A percentile compares a stretch with the other conserved stretches of the same genome.
Evolutionary conservation across 2,888 invertebrate species (phyloP).

Genomic region (Meiosimyza decipiens): DNA sequence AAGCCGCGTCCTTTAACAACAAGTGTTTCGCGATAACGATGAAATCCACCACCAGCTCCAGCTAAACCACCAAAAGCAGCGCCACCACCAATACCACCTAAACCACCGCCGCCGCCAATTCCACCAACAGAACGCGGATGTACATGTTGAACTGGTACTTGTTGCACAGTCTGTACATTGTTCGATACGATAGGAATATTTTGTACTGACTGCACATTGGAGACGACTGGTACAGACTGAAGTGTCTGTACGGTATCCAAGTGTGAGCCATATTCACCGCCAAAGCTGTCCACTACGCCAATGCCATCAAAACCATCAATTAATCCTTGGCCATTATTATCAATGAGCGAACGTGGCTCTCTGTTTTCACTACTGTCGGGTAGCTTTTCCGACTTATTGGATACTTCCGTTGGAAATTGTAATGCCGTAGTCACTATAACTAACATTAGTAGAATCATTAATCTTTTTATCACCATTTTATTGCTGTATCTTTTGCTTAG

Average conservation of each 20-base stretch:
- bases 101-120: constrained; percentile 16
- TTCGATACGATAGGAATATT: constrained; percentile 48
- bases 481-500: not conserved
- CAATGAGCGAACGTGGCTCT: constrained; percentile 28
- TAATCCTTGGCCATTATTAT: constrained; percentile 32
- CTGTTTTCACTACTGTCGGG: not conserved
- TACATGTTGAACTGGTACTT: constrained; percentile 45
- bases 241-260: constrained; percentile 37
- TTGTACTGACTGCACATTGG: constrained; percentile 49
- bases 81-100: constrained; percentile 34
- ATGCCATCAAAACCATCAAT: constrained; percentile 12
- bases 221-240: constrained; percentile 52
- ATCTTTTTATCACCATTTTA: not conserved
- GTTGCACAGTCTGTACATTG: constrained; percentile 47
- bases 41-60: constrained; percentile 55
- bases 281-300: constrained; percentile 8
- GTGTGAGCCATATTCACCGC: not conserved
- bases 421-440: not conserved
- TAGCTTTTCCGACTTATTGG: not conserved
- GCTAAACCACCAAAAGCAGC: constrained; percentile 35
- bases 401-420: not conserved
- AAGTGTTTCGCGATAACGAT: constrained; percentile 54
- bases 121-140: constrained; percentile 34
- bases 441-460: not conserved
- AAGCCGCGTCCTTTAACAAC: constrained; percentile 54